Evolutionary conservation across 2,113 vertebrate genomes (phyloP).

Genomic region (Centropus bengalensis): DNA sequence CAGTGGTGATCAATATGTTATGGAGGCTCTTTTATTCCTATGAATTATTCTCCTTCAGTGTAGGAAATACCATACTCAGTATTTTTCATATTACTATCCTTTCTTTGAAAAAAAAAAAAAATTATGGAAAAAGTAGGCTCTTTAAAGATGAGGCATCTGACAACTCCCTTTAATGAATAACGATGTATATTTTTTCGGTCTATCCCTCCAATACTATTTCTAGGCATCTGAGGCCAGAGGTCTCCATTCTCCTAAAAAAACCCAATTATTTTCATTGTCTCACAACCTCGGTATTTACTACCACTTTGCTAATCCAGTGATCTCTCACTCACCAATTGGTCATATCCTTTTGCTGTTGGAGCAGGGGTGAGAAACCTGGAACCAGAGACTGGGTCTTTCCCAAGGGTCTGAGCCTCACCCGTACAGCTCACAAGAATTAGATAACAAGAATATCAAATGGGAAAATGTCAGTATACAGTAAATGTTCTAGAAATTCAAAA

Average conservation of each 20-base stretch:
- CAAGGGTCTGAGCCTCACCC: background rate
- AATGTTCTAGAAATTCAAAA: background rate
- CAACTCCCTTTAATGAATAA: background rate
- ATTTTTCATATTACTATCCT: background rate
- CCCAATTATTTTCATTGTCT: background rate
- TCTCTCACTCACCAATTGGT: accelerated
- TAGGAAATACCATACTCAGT: background rate
- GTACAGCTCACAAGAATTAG: background rate
- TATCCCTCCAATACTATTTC: background rate
- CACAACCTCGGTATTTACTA: background rate
- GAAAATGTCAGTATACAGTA: background rate
- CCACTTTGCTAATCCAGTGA: background rate
- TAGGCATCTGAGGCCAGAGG: background rate
- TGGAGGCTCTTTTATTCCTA: background rate
- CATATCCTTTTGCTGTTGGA: background rate
- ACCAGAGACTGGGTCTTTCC: background rate
- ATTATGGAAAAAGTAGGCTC: background rate
- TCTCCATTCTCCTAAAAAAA: background rate
- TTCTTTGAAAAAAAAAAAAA: background rate
- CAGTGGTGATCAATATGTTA: background rate
- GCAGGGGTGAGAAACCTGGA: background rate
- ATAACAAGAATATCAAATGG: background rate
- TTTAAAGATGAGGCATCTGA: background rate
- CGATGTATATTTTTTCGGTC: accelerated
- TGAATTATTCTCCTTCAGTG: background rate